These are phyloP conservation scores for Dynastes hyllus DNA, from an alignment of 2,888 invertebrate species.

Conservation along the genomic window DNA sequence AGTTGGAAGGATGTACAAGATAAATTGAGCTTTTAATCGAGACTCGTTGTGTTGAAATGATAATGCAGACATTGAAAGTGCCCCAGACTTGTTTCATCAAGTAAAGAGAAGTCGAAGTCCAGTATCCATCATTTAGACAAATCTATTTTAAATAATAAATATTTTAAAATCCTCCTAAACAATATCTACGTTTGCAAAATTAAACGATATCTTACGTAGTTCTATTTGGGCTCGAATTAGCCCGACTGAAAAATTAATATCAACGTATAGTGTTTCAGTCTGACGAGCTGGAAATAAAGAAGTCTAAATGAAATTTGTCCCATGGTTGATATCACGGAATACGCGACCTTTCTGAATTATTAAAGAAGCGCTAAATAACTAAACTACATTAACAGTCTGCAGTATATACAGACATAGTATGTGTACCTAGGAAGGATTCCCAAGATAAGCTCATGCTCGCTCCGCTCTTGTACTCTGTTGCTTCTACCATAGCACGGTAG, in stretches of 20 bases:
- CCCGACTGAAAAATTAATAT: slow-evolving; percentile 1
- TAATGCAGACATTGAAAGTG: too few relatives aligned
- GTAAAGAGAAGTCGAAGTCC: too few relatives aligned
- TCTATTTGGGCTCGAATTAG: too few relatives aligned
- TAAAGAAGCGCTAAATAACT: slow-evolving; percentile 5
- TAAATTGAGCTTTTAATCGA: too few relatives aligned
- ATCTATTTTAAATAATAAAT: too few relatives aligned
- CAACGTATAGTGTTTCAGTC: neutral
- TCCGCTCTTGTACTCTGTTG: neutral
- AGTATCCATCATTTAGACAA: too few relatives aligned
- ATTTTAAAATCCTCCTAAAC: too few relatives aligned
- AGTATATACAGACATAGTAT: neutral
- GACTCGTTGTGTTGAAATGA: too few relatives aligned
- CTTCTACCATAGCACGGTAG: neutral
- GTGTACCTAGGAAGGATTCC: neutral
- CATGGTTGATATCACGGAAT: slow-evolving; percentile 6
- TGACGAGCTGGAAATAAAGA: slow-evolving; percentile 1
- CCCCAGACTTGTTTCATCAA: too few relatives aligned
- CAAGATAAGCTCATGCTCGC: neutral
- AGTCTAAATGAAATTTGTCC: slow-evolving; percentile 18
- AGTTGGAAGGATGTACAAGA: too few relatives aligned
- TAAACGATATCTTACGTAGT: too few relatives aligned
- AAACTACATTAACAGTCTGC: slow-evolving; percentile 18
- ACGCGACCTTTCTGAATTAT: slow-evolving; percentile 3
- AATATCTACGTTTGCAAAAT: too few relatives aligned